A percentile compares a stretch with the other conserved stretches of the same genome.
phyloP scores from a whole-genome alignment of 2,888 invertebrate species.

The Tricholauxania praeusta region DNA sequence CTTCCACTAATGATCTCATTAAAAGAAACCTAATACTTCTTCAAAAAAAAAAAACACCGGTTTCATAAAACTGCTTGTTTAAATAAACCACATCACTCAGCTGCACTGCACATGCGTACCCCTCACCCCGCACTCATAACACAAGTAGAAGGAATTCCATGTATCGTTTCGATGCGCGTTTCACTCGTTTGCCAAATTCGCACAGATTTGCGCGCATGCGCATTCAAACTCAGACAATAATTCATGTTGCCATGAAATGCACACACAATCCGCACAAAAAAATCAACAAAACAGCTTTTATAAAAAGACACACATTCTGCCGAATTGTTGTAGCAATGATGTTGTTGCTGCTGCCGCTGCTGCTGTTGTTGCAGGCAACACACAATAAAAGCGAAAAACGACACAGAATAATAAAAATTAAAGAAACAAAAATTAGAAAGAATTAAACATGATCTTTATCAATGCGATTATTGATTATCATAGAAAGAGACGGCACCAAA shows the following conservation, averaged over 20 bases:
- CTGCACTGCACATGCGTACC: not conserved
- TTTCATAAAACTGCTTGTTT: too few relatives aligned
- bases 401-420: not conserved
- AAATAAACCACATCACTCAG: not conserved
- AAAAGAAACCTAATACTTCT: too few relatives aligned
- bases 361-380: slow-evolving; percentile 2
- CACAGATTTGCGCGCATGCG: slow-evolving; percentile 40
- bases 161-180: slow-evolving; percentile 32
- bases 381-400: not conserved
- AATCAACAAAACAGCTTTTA: slow-evolving; percentile 13
- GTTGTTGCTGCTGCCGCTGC: not conserved
- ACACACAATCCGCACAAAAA: slow-evolving; percentile 20
- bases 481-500: not conserved
- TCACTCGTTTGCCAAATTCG: slow-evolving; percentile 40
- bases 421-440: slow-evolving; percentile 35
- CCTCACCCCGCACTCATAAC: not conserved
- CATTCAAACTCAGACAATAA: slow-evolving; percentile 26
- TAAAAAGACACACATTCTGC: not conserved
- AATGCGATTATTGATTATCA: slow-evolving; percentile 66
- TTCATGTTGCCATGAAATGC: slow-evolving; percentile 31
- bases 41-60: too few relatives aligned
- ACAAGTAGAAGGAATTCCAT: slow-evolving; percentile 29
- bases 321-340: slow-evolving; percentile 5
- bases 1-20: too few relatives aligned
- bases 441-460: slow-evolving; percentile 65